Evolutionary conservation across 2,113 vertebrate genomes (phyloP), one percentile per base, ranked within the genome.

Genomic region (Hydropotes inermis): DNA sequence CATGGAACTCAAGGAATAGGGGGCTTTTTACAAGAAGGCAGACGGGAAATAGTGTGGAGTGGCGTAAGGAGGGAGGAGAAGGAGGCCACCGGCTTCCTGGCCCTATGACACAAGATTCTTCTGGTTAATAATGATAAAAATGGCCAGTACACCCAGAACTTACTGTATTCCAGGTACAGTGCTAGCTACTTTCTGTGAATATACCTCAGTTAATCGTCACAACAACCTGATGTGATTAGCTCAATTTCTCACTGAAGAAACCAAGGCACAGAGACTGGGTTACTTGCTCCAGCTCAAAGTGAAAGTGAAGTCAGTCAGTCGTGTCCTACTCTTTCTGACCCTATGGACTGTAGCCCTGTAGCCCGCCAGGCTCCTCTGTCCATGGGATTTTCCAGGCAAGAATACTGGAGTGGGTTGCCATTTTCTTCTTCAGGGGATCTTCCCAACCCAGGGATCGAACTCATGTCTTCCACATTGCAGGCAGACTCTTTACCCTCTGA

Each of bases 281-380:
- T 55, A 25, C 36, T 85, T 45, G 36, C 28, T 84, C 39, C 39
- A 92, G 61, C 19, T 74, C 50, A 23, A 70, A 70, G 67, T 39
- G 67, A 70, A 70, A 70, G n/a, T 39, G 67, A 39, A 12, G 19
- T 39, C n/a, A 36, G 4, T 3, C 64, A 70, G 67, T 23, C 5
- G 1, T 36, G 67, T 70, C n/a, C 0, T 2, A 12, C n/a, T 70
- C 67, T 39, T 39, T 70, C 67, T 70, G 67, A 70, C 19, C 5
- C 5, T 70, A 10, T 70, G 10, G n/a, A 23, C n/a, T 70, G 64
- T 36, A 36, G 36, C 67, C 19, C 67, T 39, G n/a, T 70, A 70
- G n/a, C n/a, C 3, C 1, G 0, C 67, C 0, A 39, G n/a, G n/a
- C 10, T 70, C 67, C 2, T 39, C 19, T 39, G n/a, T 39, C n/a